These are phyloP conservation scores for Nibea albiflora DNA, from an alignment of 2,113 vertebrate genomes.

Conservation along the genomic window DNA sequence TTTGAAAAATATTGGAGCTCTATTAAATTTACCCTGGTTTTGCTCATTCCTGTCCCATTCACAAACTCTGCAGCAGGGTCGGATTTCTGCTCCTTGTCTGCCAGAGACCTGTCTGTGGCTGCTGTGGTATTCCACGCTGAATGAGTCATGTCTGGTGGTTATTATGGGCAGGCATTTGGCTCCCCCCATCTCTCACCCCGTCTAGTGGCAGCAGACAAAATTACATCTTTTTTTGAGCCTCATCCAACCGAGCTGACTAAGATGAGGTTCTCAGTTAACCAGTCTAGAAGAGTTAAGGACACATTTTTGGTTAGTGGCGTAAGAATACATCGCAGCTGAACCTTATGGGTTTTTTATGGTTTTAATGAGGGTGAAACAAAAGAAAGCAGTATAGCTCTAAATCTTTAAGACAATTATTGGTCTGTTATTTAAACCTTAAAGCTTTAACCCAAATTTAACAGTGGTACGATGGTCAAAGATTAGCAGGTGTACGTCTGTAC, in stretches of 20 bases:
- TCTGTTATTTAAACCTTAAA: background rate
- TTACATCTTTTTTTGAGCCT: constrained; percentile 68
- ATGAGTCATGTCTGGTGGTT: constrained; percentile 84
- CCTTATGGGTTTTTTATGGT: background rate
- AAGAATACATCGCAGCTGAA: constrained; percentile 22
- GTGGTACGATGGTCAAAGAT: background rate
- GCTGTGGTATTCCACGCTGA: constrained; percentile 83
- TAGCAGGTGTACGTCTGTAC: background rate
- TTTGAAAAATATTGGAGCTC: constrained; percentile 65
- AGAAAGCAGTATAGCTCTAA: background rate
- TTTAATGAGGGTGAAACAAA: background rate
- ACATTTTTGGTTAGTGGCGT: constrained; percentile 53
- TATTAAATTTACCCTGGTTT: constrained; percentile 75
- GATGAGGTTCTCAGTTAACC: constrained; percentile 60
- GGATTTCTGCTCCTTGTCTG: constrained; percentile 77
- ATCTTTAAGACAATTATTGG: background rate
- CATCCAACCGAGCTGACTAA: constrained; percentile 51
- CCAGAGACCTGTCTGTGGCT: constrained; percentile 83
- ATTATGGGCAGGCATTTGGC: constrained; percentile 76
- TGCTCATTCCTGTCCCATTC: constrained; percentile 79
- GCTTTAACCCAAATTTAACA: background rate
- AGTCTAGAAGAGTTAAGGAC: constrained; percentile 48
- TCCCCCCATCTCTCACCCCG: constrained; percentile 62
- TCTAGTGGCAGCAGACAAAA: constrained; percentile 77
- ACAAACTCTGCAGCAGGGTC: constrained; percentile 78